phyloP scores from a whole-genome alignment of 1,140 invertebrate genomes.

The Pseudomyrmex cubaensis region DNA sequence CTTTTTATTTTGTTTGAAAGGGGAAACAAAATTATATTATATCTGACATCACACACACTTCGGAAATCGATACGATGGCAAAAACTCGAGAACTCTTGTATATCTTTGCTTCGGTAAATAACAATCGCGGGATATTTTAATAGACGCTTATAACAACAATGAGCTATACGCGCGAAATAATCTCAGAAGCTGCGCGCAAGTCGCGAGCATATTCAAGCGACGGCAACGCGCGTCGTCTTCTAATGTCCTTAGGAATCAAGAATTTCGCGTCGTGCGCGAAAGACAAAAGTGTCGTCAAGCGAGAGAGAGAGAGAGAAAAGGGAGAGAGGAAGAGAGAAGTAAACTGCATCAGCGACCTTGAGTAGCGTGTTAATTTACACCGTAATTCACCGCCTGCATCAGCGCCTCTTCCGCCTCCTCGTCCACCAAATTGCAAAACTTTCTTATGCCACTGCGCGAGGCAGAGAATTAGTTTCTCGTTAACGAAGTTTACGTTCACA shows the following conservation, averaged over 20 bases:
- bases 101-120: too few species aligned
- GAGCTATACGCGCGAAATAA: constrained; percentile 14
- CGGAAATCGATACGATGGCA: not conserved
- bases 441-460: constrained; percentile 64
- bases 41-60: not conserved
- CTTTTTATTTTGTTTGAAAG: too few species aligned
- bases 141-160: not conserved
- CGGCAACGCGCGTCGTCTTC: not conserved
- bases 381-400: constrained; percentile 62
- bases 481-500: constrained; percentile 82
- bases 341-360: constrained; percentile 69
- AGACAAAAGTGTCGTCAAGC: constrained; percentile 38
- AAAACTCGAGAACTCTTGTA: too few species aligned
- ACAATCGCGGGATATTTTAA: too few species aligned
- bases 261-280: constrained; percentile 43
- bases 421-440: constrained; percentile 71
- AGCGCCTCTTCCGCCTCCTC: constrained; percentile 16
- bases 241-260: constrained; percentile 45
- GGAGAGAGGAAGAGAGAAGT: not conserved
- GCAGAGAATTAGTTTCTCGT: constrained; percentile 83
- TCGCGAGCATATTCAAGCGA: constrained; percentile 25
- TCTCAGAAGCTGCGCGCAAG: constrained; percentile 5
- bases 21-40: not conserved
- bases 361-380: constrained; percentile 74
- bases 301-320: too few species aligned